These are phyloP conservation scores for Zaprionus lineosus DNA, from an alignment of 2,888 invertebrate species.

Conservation along the genomic window DNA sequence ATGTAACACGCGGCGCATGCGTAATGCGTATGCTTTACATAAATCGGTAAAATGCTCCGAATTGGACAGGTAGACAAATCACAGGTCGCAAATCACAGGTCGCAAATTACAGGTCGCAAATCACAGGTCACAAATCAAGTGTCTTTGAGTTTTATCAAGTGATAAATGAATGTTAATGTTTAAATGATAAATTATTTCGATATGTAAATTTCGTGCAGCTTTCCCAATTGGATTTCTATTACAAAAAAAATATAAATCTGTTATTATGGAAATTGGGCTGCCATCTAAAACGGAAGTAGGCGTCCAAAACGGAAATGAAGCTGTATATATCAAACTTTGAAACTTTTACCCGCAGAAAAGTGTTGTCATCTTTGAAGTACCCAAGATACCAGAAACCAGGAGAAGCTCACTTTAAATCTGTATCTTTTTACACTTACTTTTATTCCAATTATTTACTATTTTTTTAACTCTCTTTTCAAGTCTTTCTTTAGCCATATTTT, in stretches of 20 bases:
- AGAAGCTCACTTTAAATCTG: no score
- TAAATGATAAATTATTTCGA: slow-evolving; percentile 21
- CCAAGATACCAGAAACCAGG: no score
- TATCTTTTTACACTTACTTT: no score
- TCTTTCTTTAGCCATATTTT: no score
- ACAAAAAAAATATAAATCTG: slow-evolving; percentile 1
- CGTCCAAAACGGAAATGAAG: slow-evolving; percentile 31
- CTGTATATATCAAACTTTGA: background rate
- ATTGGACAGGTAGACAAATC: slow-evolving; percentile 12
- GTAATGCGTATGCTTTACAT: slow-evolving; percentile 24
- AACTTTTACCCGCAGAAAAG: no score
- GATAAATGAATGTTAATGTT: background rate
- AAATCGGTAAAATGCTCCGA: slow-evolving; percentile 11
- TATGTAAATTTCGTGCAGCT: slow-evolving; percentile 29
- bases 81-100: slow-evolving; percentile 5
- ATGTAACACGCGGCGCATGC: slow-evolving; percentile 45
- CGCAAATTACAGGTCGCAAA: no score
- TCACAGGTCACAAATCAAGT: background rate
- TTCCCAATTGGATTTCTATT: slow-evolving; percentile 24
- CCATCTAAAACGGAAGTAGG: slow-evolving; percentile 21
- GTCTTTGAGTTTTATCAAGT: background rate
- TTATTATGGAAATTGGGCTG: slow-evolving; percentile 22
- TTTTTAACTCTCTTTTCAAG: no score
- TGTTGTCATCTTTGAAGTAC: no score
- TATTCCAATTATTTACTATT: no score